Evolutionary conservation across 2,888 invertebrate species (phyloP).

Genomic region (Thereva nobilitata): DNA sequence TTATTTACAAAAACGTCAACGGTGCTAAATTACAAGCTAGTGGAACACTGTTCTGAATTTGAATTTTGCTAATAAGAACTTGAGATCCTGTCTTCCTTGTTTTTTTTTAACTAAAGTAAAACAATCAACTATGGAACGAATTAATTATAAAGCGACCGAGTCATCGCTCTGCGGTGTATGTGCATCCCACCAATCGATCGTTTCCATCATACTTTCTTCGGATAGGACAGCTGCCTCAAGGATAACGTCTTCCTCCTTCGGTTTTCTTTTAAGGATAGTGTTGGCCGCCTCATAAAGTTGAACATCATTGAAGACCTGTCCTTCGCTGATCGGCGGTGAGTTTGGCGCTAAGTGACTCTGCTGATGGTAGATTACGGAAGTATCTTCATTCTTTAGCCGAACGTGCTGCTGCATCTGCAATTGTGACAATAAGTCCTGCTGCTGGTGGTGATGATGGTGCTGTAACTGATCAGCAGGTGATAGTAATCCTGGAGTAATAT

Average conservation of each 20-base stretch:
- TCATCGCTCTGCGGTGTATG: conserved; percentile 56
- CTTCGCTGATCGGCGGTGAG: conserved; percentile 38
- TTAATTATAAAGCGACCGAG: conserved; percentile 22
- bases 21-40: conserved; percentile 9
- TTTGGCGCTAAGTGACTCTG: conserved; percentile 42
- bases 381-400: conserved; percentile 15
- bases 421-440: conserved; percentile 21
- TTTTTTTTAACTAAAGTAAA: neutral
- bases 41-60: conserved; percentile 28
- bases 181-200: conserved; percentile 63
- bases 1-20: no score
- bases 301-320: conserved; percentile 33
- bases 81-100: no score
- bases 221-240: conserved; percentile 56
- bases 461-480: conserved; percentile 38
- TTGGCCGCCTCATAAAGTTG: conserved; percentile 36
- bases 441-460: conserved; percentile 39
- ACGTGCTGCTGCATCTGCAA: conserved; percentile 35
- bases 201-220: conserved; percentile 61
- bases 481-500: conserved; percentile 16
- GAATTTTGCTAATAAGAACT: conserved; percentile 16
- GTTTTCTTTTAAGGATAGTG: conserved; percentile 41
- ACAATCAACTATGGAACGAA: conserved; percentile 6
- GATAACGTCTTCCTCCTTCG: conserved; percentile 52
- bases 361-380: conserved; percentile 31